Base-by-base conservation (phyloP, 2,888 invertebrate species). In the Nymphalis polychloros region DNA sequence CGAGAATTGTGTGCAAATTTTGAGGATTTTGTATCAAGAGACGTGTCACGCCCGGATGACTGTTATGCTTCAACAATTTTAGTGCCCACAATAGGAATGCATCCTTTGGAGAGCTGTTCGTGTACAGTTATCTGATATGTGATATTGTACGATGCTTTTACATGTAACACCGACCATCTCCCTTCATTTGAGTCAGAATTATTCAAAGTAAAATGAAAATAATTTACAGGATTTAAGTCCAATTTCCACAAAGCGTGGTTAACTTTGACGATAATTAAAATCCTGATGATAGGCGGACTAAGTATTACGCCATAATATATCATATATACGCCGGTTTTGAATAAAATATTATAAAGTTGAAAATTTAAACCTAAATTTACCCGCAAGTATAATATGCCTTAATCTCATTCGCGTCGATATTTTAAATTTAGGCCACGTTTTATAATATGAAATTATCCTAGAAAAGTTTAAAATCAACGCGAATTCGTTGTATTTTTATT, bases 21-120 rank as follows among this genome's bases (percentile, higher is more conserved):
- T 59, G 59, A 41, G 60, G 55, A 66, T 59, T 59, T 52, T 63
- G 64, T 64, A 63, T 65, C 64, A 65, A 67, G 68, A 69, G 70
- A 59, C 67, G 63, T 73, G 75, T 79, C 80, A 84, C 77, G 86
- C 79, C 75, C 79, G 80, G 78, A 77, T 75, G 75, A 78, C 77
- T 80, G 84, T 78, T 80, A 82, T 81, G 86, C 81, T 83, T 84
- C 79, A 85, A 80, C 81, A 76, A 84, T 78, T 87, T 85, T 81
- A 84, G 82, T 84, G 80, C 75, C 79, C 81, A 80, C 83, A 80
- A 81, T 79, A 68, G 66, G 63, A 66, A 61, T 69, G 79, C 79
- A 81, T 84, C 83, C 81, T 83, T 80, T 77, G 79, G 79, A 68
- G 59, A 70, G 64, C 65, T 70, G 63, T 69, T 69, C 65, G 64